Percentiles rank a stretch among this genome's conserved stretches.
phyloP scores from a whole-genome alignment of 2,797 vertebrate species.

The Cynopterus sphinx region DNA sequence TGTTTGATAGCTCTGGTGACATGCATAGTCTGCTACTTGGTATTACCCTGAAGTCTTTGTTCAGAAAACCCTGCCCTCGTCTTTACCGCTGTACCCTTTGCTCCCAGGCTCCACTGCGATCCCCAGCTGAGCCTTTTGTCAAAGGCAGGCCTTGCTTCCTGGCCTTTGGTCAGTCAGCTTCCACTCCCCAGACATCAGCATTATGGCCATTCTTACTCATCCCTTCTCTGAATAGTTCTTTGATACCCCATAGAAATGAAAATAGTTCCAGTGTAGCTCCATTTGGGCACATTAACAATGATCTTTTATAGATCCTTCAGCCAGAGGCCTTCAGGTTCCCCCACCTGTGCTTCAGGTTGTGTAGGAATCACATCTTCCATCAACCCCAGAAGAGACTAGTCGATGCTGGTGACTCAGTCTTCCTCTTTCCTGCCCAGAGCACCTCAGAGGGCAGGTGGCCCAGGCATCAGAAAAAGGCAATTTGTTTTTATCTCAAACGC shows the following conservation, averaged over 20 bases:
- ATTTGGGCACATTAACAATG: not conserved
- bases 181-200: not conserved
- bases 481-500: not conserved
- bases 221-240: not conserved
- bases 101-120: not conserved
- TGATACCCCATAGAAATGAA: not conserved
- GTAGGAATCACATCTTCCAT: not conserved
- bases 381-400: not conserved
- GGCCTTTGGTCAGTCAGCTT: not conserved
- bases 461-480: not conserved
- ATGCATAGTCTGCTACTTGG: not conserved
- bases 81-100: not conserved
- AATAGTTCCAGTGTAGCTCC: not conserved
- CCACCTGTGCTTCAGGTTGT: not conserved
- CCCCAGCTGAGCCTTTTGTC: not conserved
- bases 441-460: not conserved
- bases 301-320: not conserved
- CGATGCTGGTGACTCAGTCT: not conserved
- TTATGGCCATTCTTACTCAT: not conserved
- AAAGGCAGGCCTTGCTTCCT: not conserved
- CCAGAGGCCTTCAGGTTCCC: not conserved
- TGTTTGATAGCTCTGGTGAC: not conserved
- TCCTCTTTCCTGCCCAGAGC: not conserved
- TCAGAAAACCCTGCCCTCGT: not conserved
- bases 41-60: not conserved